phyloP scores from a whole-genome alignment of 2,888 invertebrate genomes.

The Hymenopus coronatus region DNA sequence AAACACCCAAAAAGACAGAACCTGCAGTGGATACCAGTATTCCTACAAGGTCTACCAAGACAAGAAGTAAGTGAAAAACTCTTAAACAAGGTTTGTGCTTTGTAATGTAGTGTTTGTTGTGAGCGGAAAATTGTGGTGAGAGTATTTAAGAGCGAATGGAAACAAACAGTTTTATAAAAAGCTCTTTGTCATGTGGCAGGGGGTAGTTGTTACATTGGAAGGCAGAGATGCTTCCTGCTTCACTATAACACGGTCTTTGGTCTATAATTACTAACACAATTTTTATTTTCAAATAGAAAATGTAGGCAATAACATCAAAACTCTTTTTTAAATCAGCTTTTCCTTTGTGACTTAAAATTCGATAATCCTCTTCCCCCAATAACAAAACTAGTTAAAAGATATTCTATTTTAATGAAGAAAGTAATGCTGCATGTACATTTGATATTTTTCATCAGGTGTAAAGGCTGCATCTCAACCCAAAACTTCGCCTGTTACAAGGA shows the following conservation, averaged over 20 bases:
- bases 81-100: not conserved
- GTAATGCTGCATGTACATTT: not conserved
- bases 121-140: not conserved
- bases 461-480: slow-evolving; percentile 26
- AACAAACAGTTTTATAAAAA: not conserved
- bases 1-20: slow-evolving; percentile 29
- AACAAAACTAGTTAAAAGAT: not conserved
- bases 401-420: not conserved
- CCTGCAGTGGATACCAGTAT: slow-evolving; percentile 19
- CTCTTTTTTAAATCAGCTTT: not conserved
- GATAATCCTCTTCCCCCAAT: not conserved
- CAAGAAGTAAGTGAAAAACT: slow-evolving; percentile 28
- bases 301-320: no score
- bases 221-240: not conserved
- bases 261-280: not conserved
- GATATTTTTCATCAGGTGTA: slow-evolving; percentile 18
- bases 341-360: not conserved
- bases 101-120: not conserved
- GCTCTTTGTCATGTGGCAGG: not conserved
- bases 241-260: not conserved
- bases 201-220: not conserved
- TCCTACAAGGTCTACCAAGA: slow-evolving; percentile 30
- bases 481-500: slow-evolving; percentile 27
- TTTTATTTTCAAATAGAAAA: no score
- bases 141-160: not conserved